These are phyloP conservation scores for Andrena hattorfiana DNA, from an alignment of 2,888 invertebrate genomes.

Conservation along the genomic window DNA sequence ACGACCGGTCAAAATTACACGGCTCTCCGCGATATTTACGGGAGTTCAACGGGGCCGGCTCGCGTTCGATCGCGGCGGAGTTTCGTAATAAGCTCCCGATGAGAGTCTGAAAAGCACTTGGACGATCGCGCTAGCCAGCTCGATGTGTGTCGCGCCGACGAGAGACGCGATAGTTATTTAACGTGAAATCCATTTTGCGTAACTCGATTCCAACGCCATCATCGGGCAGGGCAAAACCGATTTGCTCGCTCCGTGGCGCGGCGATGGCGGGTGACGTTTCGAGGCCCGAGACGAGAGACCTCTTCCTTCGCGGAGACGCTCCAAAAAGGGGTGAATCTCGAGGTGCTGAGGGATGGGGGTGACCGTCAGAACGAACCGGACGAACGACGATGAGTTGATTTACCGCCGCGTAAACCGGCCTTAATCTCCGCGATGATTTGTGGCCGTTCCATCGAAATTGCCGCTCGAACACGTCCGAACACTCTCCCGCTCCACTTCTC, in stretches of 20 bases:
- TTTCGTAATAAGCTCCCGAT: slow-evolving; percentile 8
- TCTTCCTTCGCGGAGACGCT: slow-evolving; percentile 28
- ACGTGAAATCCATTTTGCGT: slow-evolving; percentile 82
- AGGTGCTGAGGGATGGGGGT: slow-evolving; percentile 12
- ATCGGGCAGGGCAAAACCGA: slow-evolving; percentile 78
- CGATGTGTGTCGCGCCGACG: slow-evolving; percentile 16
- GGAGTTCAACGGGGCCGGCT: neutral
- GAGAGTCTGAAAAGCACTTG: slow-evolving; percentile 26
- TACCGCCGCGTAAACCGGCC: slow-evolving; percentile 76
- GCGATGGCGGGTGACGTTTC: slow-evolving; percentile 29
- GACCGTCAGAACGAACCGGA: slow-evolving; percentile 18
- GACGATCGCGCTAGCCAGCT: neutral
- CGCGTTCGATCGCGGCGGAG: neutral
- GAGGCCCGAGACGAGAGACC: slow-evolving; percentile 18
- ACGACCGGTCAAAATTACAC: slow-evolving; percentile 1
- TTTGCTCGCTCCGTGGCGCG: slow-evolving; percentile 64
- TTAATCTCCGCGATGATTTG: slow-evolving; percentile 78
- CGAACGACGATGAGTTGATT: slow-evolving; percentile 74
- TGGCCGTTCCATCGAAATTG: slow-evolving; percentile 73
- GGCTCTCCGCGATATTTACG: slow-evolving; percentile 1
- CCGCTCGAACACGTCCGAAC: slow-evolving; percentile 51
- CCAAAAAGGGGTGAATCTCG: slow-evolving; percentile 39
- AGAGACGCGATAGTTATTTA: slow-evolving; percentile 78
- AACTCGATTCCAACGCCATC: slow-evolving; percentile 82
- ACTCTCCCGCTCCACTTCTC: neutral